Conservation (phyloP, 2,113 vertebrate genomes). For the Hippotragus niger region DNA sequence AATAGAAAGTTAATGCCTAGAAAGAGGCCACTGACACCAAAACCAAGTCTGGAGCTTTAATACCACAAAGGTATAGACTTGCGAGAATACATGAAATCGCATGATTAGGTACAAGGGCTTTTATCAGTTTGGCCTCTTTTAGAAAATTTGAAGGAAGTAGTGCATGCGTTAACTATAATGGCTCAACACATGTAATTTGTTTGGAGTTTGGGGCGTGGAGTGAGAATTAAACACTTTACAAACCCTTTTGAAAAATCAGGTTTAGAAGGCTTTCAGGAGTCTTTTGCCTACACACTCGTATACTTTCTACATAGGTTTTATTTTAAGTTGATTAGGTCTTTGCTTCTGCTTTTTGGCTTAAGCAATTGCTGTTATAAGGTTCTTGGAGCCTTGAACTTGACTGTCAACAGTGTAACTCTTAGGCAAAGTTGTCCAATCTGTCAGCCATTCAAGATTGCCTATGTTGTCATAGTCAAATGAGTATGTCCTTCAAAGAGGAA, state of each 20-base stretch:
- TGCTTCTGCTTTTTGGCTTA: conserved; percentile 34
- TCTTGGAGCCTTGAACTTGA: conserved; percentile 25
- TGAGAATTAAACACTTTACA: conserved; percentile 44
- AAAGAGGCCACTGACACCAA: background rate
- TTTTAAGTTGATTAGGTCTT: background rate
- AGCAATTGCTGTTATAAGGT: background rate
- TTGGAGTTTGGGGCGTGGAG: conserved; percentile 8
- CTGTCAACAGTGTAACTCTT: conserved; percentile 23
- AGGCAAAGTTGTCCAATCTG: conserved; percentile 16
- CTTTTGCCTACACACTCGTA: background rate
- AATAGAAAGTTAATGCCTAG: background rate
- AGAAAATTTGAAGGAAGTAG: background rate
- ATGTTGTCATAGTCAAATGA: conserved; percentile 22
- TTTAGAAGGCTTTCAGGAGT: conserved; percentile 28
- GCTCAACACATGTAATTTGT: conserved; percentile 17
- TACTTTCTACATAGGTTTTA: background rate
- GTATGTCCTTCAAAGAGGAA: conserved; percentile 17
- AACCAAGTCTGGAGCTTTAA: background rate
- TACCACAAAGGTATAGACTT: background rate
- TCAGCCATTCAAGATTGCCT: background rate
- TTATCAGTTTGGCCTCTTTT: background rate
- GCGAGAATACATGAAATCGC: background rate
- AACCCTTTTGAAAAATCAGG: background rate
- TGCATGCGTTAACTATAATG: background rate
- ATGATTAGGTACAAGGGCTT: background rate